phyloP scores from a whole-genome alignment of 1,140 invertebrate genomes.

The Trypoxylus dichotomus region DNA sequence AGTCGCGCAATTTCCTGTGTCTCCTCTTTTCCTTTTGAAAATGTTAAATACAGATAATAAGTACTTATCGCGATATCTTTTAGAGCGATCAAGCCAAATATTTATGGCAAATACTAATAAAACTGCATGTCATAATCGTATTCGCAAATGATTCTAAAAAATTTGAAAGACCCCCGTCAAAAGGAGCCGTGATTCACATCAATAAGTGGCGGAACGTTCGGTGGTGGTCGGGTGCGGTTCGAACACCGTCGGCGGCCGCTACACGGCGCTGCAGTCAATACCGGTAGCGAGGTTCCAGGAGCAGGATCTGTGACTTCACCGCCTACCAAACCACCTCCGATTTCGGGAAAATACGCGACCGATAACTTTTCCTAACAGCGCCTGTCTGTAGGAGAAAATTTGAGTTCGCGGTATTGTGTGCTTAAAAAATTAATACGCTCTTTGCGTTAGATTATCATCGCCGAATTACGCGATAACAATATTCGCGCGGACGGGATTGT shows the following conservation, averaged over 20 bases:
- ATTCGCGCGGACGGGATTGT: not conserved
- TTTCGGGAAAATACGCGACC: conserved; percentile 11
- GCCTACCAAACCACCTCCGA: not conserved
- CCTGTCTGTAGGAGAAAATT: too few relatives aligned
- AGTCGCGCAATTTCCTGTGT: too few relatives aligned
- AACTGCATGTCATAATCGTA: not conserved
- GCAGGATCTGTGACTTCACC: conserved; percentile 28
- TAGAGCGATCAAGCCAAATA: not conserved
- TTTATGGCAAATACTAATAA: not conserved
- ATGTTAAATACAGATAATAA: too few relatives aligned
- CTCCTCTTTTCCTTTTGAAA: too few relatives aligned
- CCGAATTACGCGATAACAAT: too few relatives aligned
- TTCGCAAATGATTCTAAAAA: conserved; percentile 15
- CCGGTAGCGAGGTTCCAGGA: conserved; percentile 31
- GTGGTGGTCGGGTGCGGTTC: conserved; percentile 30
- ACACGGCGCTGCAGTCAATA: conserved; percentile 41
- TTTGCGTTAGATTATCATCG: too few relatives aligned
- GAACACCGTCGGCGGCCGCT: conserved; percentile 34
- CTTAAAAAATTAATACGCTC: too few relatives aligned
- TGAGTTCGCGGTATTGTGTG: too few relatives aligned
- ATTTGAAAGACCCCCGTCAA: conserved; percentile 28
- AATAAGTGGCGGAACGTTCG: conserved; percentile 38
- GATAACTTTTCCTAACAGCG: not conserved
- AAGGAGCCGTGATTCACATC: conserved; percentile 38
- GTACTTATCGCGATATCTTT: not conserved